phyloP scores from a whole-genome alignment of 2,888 invertebrate species.

The Cantharis rufa region DNA sequence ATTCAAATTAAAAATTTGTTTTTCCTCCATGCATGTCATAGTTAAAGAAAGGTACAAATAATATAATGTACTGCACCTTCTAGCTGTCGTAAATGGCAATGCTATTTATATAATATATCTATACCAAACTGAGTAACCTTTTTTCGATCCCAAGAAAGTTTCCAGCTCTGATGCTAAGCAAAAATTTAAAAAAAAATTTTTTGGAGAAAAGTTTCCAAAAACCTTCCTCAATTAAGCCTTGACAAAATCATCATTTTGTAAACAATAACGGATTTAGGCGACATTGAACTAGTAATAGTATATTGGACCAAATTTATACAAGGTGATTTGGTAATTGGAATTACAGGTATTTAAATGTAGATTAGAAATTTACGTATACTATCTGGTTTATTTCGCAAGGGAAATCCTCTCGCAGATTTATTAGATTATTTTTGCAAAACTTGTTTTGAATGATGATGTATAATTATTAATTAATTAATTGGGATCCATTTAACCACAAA shows the following conservation, averaged over 20 bases:
- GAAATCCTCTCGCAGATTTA: not conserved
- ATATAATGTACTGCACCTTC: not conserved
- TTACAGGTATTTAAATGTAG: not conserved
- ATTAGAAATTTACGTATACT: not conserved
- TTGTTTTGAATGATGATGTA: not conserved
- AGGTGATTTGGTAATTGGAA: not conserved
- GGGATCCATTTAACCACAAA: not conserved
- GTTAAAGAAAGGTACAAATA: not conserved
- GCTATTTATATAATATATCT: too few relatives aligned
- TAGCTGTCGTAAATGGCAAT: not conserved
- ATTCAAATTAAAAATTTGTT: not conserved
- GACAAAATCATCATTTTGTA: not conserved
- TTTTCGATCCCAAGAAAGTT: not conserved
- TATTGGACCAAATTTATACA: not conserved
- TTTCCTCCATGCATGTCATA: not conserved
- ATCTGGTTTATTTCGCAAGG: not conserved
- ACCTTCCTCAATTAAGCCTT: not conserved
- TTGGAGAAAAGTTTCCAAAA: not conserved
- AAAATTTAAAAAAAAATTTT: too few relatives aligned
- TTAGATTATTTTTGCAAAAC: not conserved
- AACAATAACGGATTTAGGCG: not conserved
- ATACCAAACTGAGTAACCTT: too few relatives aligned
- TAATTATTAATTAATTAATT: not conserved
- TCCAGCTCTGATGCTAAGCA: too few relatives aligned
- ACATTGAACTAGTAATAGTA: not conserved